Conservation (phyloP, 2,888 invertebrate species). For the Drosophila affinis region DNA sequence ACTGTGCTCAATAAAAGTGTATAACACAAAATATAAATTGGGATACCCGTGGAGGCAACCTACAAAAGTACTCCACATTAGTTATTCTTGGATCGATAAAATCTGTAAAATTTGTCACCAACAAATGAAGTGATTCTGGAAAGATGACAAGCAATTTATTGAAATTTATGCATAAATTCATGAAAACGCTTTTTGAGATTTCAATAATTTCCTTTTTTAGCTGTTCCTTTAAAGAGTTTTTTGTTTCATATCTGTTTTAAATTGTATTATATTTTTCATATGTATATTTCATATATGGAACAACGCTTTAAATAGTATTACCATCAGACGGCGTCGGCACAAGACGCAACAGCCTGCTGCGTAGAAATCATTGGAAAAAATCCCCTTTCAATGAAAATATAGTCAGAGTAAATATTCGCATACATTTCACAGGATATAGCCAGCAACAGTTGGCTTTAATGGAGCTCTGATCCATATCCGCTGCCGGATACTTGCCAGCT, state of each 20-base stretch:
- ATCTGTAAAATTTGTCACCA: conserved; percentile 10
- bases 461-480: conserved; percentile 13
- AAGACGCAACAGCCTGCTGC: too few species aligned
- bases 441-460: conserved; percentile 45
- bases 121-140: neutral
- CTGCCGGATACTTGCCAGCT: conserved; percentile 23
- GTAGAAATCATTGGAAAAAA: conserved; percentile 27
- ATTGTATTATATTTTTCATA: neutral
- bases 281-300: conserved; percentile 5
- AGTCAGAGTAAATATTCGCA: conserved; percentile 19
- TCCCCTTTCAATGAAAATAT: conserved; percentile 6
- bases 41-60: conserved; percentile 8
- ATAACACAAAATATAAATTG: conserved; percentile 26
- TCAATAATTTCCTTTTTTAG: neutral
- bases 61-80: conserved; percentile 7
- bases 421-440: conserved; percentile 38
- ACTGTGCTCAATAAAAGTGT: conserved; percentile 4
- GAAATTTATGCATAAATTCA: too few species aligned
- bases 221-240: neutral
- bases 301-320: neutral
- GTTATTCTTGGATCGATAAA: conserved; percentile 26
- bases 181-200: neutral
- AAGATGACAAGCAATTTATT: neutral
- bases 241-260: neutral
- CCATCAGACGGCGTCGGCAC: neutral